These are phyloP conservation scores for Eupithecia subfuscata DNA, from an alignment of 2,888 invertebrate genomes.

Conservation along the genomic window DNA sequence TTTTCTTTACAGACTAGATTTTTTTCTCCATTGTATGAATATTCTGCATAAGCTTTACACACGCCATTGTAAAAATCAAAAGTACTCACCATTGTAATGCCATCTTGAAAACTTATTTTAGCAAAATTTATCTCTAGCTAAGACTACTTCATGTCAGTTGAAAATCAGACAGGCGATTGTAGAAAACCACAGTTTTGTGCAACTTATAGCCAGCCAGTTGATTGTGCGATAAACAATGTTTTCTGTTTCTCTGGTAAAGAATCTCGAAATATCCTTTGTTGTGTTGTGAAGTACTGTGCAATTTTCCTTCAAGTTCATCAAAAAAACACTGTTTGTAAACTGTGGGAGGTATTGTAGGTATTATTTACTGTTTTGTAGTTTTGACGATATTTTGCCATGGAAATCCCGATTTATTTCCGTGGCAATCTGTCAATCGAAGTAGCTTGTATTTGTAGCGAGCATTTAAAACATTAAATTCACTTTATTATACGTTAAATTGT, in stretches of 20 bases:
- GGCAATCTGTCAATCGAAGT: background rate
- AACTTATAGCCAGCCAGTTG: background rate
- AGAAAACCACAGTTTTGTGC: background rate
- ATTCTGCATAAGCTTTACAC: background rate
- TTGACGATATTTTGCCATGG: background rate
- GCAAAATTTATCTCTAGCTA: background rate
- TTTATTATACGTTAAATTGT: too few species aligned
- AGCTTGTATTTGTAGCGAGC: background rate
- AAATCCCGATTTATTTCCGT: background rate
- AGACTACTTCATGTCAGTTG: background rate
- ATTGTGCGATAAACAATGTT: background rate
- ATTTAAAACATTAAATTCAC: too few species aligned
- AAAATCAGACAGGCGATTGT: background rate
- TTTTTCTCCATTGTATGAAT: too few species aligned
- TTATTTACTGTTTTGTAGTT: too few species aligned
- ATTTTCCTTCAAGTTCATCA: background rate
- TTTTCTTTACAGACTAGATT: too few species aligned
- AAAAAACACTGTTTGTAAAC: background rate
- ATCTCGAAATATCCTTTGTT: slow-evolving; percentile 6
- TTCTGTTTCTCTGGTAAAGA: slow-evolving; percentile 7
- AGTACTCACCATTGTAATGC: background rate
- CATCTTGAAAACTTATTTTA: background rate
- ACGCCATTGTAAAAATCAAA: background rate
- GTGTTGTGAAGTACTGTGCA: background rate
- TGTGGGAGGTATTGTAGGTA: too few species aligned